These are phyloP conservation scores for Psilanteris sp. DNA, from an alignment of 1,140 invertebrate species.

Conservation along the genomic window DNA sequence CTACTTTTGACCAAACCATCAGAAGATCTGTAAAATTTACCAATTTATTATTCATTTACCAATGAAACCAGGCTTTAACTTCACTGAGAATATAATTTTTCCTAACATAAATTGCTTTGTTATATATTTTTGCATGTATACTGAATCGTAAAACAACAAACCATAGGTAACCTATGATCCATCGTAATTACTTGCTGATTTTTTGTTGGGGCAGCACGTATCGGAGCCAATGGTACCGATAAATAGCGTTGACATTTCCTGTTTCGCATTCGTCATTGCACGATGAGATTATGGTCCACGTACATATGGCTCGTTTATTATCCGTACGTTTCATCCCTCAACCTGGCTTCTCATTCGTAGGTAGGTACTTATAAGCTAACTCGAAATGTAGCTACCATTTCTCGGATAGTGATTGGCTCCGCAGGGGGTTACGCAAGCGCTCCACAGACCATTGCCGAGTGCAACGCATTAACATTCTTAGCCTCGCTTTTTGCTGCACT, in stretches of 20 bases:
- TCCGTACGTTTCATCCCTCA: conserved; percentile 61
- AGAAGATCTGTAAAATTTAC: too few species aligned
- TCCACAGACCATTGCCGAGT: conserved; percentile 66
- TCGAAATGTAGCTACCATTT: conserved; percentile 76
- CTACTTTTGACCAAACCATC: too few species aligned
- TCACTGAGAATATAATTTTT: too few species aligned
- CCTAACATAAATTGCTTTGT: too few species aligned
- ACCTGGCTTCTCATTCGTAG: conserved; percentile 60
- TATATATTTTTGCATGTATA: too few species aligned
- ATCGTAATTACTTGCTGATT: conserved; percentile 11
- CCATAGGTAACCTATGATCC: conserved; percentile 5
- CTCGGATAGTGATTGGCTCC: conserved; percentile 78
- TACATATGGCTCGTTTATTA: conserved; percentile 49
- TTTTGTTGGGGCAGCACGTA: conserved; percentile 3
- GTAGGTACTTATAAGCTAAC: conserved; percentile 68
- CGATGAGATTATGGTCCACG: conserved; percentile 37
- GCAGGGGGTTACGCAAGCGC: conserved; percentile 76
- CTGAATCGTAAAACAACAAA: too few species aligned
- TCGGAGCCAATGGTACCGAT: conserved; percentile 29
- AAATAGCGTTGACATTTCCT: conserved; percentile 54
- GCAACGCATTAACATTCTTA: conserved; percentile 77
- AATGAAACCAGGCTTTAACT: too few species aligned
- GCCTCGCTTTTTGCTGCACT: conserved; percentile 73
- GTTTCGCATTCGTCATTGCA: conserved; percentile 51
- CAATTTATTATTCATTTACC: too few species aligned